Base-by-base conservation (phyloP, 1,140 invertebrate genomes). In the Armadillidium nasatum region DNA sequence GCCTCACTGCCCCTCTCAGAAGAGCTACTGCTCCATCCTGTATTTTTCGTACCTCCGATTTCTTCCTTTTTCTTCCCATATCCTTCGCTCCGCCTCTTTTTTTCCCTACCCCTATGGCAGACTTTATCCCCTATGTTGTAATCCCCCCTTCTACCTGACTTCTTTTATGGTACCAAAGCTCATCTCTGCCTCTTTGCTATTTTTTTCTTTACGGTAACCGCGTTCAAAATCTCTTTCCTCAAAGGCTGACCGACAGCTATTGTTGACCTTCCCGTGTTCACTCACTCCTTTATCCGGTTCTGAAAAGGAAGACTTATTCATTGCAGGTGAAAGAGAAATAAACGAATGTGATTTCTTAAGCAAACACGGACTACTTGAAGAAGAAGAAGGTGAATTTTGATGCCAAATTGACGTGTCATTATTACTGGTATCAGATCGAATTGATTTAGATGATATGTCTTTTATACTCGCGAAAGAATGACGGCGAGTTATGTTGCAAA, bases 391-490 rank as follows among this genome's bases (percentile, higher is more conserved):
- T 22, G 73, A 60, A 19, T 78, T 74, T 67, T 46, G 67, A 10
- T 66, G 54, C 72, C 76, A 75, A 21, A 78, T 66, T 15, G 68
- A 66, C 9, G 77, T 68, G 13, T 80, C 74, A 45, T 76, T n/a
- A n/a, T n/a, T 71, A 13, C 54, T 44, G 9, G 72, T 72, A 4
- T 69, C 73, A 9, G 73, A 54, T 43, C n/a, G 69, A 0, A 71
- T 68, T 22, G 78, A 68, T 46, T 73, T 71, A 44, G 75, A 75
- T 50, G 79, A 80, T 71, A 80, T 74, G 54, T 80, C 77, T n/a
- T 68, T 74, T 67, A 78, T 22, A 44, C 77, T 71, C 23, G 77
- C 72, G 69, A 80, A 54, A 6, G 79, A 80, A 74, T 80, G 79
- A 46, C 79, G 77, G 44, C 79, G 74, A 22, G 75, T 75, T 7